These are phyloP conservation scores for Dromius quadrimaculatus DNA, from an alignment of 2,888 invertebrate species.

Conservation along the genomic window DNA sequence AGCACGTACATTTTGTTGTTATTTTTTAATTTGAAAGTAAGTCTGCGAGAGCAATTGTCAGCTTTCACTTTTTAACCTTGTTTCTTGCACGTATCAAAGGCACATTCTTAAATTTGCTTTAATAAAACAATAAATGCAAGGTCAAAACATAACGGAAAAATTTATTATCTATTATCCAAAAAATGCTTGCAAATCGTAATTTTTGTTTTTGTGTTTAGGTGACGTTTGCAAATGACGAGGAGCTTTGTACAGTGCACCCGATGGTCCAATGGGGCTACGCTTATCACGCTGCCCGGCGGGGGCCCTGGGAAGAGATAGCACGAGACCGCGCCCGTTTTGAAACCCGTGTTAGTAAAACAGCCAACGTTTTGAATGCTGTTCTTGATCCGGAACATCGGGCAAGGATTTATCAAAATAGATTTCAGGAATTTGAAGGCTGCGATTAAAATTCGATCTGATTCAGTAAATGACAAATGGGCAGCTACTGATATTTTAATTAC, in stretches of 20 bases:
- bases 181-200: too few relatives aligned
- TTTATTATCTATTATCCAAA: too few relatives aligned
- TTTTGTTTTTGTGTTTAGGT: too few relatives aligned
- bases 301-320: conserved; percentile 71
- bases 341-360: conserved; percentile 64
- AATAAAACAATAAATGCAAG: too few relatives aligned
- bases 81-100: too few relatives aligned
- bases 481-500: conserved; percentile 2
- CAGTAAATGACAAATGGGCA: conserved; percentile 1
- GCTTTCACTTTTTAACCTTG: too few relatives aligned
- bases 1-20: too few relatives aligned
- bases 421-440: conserved; percentile 54
- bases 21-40: too few relatives aligned
- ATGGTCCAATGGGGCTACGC: conserved; percentile 71
- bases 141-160: too few relatives aligned
- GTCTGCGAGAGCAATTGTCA: too few relatives aligned
- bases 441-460: neutral
- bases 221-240: conserved; percentile 66
- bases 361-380: conserved; percentile 64
- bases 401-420: conserved; percentile 66
- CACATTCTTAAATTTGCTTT: too few relatives aligned
- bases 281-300: conserved; percentile 69
- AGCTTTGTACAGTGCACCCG: conserved; percentile 65
- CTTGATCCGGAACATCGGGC: conserved; percentile 66
- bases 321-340: conserved; percentile 69